Evolutionary conservation across 2,888 invertebrate genomes (phyloP).

Genomic region (Proisotoma minuta): DNA sequence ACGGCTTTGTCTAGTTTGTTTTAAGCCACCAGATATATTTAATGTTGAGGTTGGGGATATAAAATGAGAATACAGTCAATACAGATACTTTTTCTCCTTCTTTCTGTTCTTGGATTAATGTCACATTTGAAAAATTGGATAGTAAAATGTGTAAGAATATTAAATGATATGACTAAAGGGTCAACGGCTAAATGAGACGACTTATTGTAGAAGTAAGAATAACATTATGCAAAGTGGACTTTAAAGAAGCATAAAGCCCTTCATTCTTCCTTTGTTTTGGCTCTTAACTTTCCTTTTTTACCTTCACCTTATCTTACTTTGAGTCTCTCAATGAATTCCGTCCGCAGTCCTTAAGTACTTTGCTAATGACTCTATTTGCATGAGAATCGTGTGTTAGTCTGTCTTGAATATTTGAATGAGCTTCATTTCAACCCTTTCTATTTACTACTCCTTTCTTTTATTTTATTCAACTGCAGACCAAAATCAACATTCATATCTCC

Average conservation of each 20-base stretch:
- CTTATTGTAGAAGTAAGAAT: neutral
- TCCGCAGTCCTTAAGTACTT: constrained; percentile 3
- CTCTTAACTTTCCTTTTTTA: neutral
- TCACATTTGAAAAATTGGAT: neutral
- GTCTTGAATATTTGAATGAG: neutral
- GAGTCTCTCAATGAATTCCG: neutral
- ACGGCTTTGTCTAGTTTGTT: too few relatives aligned
- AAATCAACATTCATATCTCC: constrained; percentile 3
- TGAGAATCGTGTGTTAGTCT: constrained; percentile 2
- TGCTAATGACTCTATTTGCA: constrained; percentile 13
- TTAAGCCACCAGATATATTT: too few relatives aligned
- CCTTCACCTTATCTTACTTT: neutral
- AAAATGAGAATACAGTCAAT: too few relatives aligned
- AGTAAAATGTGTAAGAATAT: neutral
- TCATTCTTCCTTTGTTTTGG: constrained; percentile 1
- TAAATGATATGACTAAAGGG: neutral
- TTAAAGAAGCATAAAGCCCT: neutral
- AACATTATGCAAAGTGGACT: neutral
- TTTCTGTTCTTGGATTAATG: neutral
- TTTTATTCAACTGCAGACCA: neutral
- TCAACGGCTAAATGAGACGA: neutral
- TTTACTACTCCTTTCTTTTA: neutral
- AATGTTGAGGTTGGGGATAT: too few relatives aligned
- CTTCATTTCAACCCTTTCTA: constrained; percentile 8
- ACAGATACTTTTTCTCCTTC: too few relatives aligned